Evolutionary conservation across 2,113 vertebrate species (phyloP).

Genomic region (Ptilonorhynchus violaceus): DNA sequence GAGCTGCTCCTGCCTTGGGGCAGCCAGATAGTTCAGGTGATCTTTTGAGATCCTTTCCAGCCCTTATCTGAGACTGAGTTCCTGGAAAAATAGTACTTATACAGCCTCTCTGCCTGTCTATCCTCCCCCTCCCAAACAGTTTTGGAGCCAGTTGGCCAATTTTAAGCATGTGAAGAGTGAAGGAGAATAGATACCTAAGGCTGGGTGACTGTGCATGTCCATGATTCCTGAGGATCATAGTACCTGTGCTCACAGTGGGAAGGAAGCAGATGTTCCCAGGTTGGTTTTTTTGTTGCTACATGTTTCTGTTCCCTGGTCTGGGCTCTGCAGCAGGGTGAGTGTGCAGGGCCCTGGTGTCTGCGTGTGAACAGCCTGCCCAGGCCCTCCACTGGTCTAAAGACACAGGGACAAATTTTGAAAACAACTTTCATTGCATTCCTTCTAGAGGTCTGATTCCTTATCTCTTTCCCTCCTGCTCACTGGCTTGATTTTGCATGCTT

Average conservation of each 20-base stretch:
- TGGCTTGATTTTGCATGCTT: conserved; percentile 29
- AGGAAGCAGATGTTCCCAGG: not conserved
- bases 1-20: conserved; percentile 10
- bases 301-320: not conserved
- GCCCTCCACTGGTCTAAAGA: not conserved
- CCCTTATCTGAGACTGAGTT: not conserved
- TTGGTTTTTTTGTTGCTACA: not conserved
- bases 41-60: not conserved
- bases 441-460: conserved; percentile 24
- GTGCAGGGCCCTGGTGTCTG: not conserved
- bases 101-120: not conserved
- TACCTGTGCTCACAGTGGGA: not conserved
- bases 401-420: not conserved
- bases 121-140: not conserved
- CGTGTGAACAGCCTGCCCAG: not conserved
- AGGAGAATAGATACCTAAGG: not conserved
- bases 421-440: not conserved
- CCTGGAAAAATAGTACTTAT: not conserved
- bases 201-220: not conserved
- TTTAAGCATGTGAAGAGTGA: not conserved
- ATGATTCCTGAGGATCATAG: not conserved
- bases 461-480: conserved; percentile 14
- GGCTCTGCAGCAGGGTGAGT: not conserved
- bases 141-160: not conserved
- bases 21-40: not conserved